Conservation (phyloP, 2,888 invertebrate species). For the Malthinus seriepunctatus region DNA sequence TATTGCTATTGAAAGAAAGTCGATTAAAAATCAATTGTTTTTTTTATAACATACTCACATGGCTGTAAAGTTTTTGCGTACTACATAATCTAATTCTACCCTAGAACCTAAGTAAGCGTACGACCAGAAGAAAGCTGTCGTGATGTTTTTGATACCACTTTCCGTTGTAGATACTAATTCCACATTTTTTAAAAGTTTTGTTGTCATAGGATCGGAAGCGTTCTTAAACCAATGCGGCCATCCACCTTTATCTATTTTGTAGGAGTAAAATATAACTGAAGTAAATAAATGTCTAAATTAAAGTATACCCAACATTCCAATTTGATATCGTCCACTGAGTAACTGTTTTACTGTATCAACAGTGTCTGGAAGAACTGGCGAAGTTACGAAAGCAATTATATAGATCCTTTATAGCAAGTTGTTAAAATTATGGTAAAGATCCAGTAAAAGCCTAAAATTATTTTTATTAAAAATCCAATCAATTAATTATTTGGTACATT, state of each 20-base stretch:
- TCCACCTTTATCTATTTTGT: slow-evolving; percentile 67
- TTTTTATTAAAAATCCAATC: neutral
- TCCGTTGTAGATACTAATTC: slow-evolving; percentile 69
- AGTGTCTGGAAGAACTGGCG: slow-evolving; percentile 75
- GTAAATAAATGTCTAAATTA: too few species aligned
- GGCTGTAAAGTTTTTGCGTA: slow-evolving; percentile 71
- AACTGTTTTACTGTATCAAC: slow-evolving; percentile 72
- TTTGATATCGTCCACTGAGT: slow-evolving; percentile 66
- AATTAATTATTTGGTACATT: neutral
- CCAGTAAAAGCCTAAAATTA: slow-evolving; percentile 74
- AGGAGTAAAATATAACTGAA: neutral
- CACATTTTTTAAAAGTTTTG: slow-evolving; percentile 65
- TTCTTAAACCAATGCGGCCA: slow-evolving; percentile 77
- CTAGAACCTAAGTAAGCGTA: slow-evolving; percentile 77
- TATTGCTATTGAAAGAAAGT: slow-evolving; percentile 48
- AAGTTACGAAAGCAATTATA: slow-evolving; percentile 82
- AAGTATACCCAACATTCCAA: slow-evolving; percentile 69
- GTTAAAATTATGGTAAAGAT: slow-evolving; percentile 84
- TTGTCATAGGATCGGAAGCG: slow-evolving; percentile 66
- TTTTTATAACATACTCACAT: slow-evolving; percentile 32
- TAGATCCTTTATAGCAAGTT: slow-evolving; percentile 82
- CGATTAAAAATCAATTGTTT: neutral
- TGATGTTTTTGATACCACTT: slow-evolving; percentile 73
- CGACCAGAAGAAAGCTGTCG: slow-evolving; percentile 76
- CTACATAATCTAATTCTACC: slow-evolving; percentile 72